A percentile compares a stretch with the other conserved stretches of the same genome.
Conservation (phyloP, 2,113 vertebrate genomes). For the Cavia porcellus region DNA sequence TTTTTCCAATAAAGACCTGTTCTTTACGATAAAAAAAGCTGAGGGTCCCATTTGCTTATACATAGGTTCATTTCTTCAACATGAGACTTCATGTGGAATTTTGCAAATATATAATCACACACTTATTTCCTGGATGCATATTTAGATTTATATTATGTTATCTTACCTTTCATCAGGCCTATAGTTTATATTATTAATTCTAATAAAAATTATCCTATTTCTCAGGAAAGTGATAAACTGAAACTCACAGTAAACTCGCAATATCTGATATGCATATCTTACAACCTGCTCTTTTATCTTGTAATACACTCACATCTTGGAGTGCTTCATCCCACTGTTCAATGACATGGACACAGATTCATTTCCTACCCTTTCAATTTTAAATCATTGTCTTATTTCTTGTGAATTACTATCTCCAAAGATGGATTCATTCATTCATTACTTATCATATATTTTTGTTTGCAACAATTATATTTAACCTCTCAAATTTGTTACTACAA, state of each 20-base stretch:
- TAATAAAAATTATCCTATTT: not conserved
- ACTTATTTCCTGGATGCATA: not conserved
- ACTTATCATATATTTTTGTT: not conserved
- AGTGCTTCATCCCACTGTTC: not conserved
- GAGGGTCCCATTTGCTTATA: not conserved
- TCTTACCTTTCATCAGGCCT: not conserved
- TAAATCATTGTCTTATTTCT: not conserved
- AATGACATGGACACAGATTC: not conserved
- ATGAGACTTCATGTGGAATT: not conserved
- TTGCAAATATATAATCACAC: not conserved
- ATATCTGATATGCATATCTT: not conserved
- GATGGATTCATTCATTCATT: not conserved
- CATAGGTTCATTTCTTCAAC: not conserved
- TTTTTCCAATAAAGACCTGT: not conserved
- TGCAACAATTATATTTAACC: not conserved
- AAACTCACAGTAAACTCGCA: not conserved
- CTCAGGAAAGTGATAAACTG: not conserved
- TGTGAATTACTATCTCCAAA: not conserved
- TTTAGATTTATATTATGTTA: not conserved
- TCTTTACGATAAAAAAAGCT: conserved; percentile 3
- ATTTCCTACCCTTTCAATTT: not conserved
- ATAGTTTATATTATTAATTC: not conserved
- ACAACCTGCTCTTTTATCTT: not conserved
- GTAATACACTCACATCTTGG: not conserved
- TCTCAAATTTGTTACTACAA: not conserved